Evolutionary conservation across 2,888 invertebrate genomes (phyloP).

Genomic region (Orthosia gracilis): DNA sequence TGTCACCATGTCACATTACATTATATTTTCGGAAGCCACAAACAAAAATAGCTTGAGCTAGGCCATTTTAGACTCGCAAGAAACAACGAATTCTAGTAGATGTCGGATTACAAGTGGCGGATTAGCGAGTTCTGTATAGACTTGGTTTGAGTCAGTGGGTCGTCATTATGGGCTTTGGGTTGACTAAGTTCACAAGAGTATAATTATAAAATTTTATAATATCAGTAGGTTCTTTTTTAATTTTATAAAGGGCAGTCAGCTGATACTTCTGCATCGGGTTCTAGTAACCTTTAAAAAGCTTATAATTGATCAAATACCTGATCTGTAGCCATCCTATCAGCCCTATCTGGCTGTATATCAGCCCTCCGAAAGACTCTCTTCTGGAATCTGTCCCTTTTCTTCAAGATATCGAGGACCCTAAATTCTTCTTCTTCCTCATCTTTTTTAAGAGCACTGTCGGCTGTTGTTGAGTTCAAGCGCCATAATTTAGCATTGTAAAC

Average conservation of each 20-base stretch:
- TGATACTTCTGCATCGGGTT: background rate
- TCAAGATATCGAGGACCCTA: conserved; percentile 88
- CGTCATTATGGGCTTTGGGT: no score
- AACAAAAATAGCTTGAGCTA: no score
- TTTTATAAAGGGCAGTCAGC: background rate
- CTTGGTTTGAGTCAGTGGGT: no score
- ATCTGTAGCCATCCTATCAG: conserved; percentile 84
- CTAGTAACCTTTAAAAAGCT: background rate
- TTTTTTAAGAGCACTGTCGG: conserved; percentile 76
- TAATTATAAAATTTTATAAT: no score
- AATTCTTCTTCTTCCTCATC: conserved; percentile 87
- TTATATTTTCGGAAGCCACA: no score
- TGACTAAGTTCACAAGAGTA: background rate
- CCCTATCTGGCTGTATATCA: conserved; percentile 86
- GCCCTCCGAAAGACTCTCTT: conserved; percentile 72
- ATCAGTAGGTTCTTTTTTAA: no score
- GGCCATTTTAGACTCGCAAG: no score
- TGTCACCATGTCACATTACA: no score
- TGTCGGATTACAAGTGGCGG: no score
- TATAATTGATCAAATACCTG: conserved; percentile 77
- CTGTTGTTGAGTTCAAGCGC: conserved; percentile 83
- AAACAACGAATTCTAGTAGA: no score
- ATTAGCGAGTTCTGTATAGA: no score
- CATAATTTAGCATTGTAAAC: conserved; percentile 80
- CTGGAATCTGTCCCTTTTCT: conserved; percentile 79